phyloP scores from a whole-genome alignment of 2,797 vertebrate genomes.

The Dendrocincla tyrannina region DNA sequence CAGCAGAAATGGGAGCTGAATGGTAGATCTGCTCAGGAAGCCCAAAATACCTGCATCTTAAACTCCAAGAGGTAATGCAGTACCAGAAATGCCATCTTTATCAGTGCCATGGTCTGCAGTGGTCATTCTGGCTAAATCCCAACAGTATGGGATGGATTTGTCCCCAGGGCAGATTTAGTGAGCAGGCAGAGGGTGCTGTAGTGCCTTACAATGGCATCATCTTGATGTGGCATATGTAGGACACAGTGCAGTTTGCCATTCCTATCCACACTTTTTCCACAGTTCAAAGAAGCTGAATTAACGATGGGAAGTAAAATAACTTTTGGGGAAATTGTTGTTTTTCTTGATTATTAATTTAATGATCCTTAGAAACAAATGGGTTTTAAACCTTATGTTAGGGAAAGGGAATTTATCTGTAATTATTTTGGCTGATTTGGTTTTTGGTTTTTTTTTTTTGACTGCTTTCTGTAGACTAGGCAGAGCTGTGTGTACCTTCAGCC shows the following conservation, averaged over 20 bases:
- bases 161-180: background rate
- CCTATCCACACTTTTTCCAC: background rate
- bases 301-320: background rate
- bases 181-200: background rate
- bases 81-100: background rate
- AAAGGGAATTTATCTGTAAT: background rate
- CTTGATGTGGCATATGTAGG: background rate
- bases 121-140: background rate
- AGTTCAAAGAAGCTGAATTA: background rate
- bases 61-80: background rate
- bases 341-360: slow-evolving; percentile 4
- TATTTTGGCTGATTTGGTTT: background rate
- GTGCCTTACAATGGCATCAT: background rate
- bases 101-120: background rate
- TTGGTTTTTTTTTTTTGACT: background rate
- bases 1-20: background rate
- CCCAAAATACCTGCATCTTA: background rate
- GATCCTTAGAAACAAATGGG: background rate
- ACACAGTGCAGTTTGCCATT: background rate
- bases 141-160: background rate
- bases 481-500: background rate
- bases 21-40: background rate
- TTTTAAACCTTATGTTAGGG: background rate
- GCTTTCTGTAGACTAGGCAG: background rate
- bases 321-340: background rate